Base-by-base conservation (phyloP, 2,113 vertebrate species). In the Halcyon senegalensis region DNA sequence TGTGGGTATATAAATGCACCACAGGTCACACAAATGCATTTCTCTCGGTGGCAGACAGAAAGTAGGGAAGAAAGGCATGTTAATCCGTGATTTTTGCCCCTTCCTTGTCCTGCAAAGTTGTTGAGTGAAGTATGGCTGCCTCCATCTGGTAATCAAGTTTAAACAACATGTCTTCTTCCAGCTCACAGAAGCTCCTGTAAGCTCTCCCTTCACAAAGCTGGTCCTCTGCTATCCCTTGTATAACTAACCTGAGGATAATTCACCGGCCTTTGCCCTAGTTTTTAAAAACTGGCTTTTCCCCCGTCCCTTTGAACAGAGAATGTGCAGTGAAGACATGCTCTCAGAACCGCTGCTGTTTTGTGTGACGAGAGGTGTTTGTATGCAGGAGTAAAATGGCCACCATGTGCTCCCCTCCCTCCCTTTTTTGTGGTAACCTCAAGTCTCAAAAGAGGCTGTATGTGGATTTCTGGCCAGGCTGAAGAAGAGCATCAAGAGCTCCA, bases 1-100 rank as follows among this genome's bases (percentile, higher is more conserved):
- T 63, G 19, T 53, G 35, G 17, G 37, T 51, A 16, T 63, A 37
- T 82, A 88, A 92, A 85, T 90, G n/a, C 3, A 23, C 14, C 16
- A 8, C 0, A 1, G 33, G 39, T 91, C 84, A 93, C 48, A 78
- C 43, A 89, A 81, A 35, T 11, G 33, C 0, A 0, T 76, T 72
- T 76, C n/a, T 70, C 94, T 14, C 60, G 16, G 7, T 88, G 58
- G 46, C 48, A 53, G 64, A 46, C 35, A 37, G 23, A 39, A 75
- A 82, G 33, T 14, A 70, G 46, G 62, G 44, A 50, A 91, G 44
- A 79, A 83, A 84, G 27, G n/a, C 25, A 3, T 10, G 15, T 77
- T 81, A 46, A 37, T 84, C 13, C 25, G 37, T 2, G 2, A 35
- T 63, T 78, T 72, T 72, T 70, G 5, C 24, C 68, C 68, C 27